phyloP scores from a whole-genome alignment of 2,888 invertebrate species.

The Barypeithes pellucidus region DNA sequence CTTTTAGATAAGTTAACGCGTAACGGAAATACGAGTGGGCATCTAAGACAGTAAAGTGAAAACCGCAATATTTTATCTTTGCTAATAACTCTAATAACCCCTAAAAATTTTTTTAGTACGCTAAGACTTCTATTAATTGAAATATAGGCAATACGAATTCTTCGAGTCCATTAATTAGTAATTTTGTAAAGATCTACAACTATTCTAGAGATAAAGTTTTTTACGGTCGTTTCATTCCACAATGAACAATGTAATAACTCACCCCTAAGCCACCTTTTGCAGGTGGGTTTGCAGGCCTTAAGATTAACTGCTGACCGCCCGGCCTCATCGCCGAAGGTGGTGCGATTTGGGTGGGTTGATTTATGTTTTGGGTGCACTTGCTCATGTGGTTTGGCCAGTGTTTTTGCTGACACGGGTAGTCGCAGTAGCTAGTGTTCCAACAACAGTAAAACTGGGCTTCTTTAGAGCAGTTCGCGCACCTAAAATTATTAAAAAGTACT shows the following conservation, averaged over 20 bases:
- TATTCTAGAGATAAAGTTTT: background rate
- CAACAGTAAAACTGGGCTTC: conserved; percentile 96
- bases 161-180: no score
- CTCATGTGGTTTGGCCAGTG: conserved; percentile 88
- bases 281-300: conserved; percentile 59
- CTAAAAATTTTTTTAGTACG: no score
- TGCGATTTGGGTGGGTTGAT: conserved; percentile 46
- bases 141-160: no score
- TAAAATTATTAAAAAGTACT: no score
- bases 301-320: conserved; percentile 58
- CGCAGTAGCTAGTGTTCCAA: conserved; percentile 97
- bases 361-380: conserved; percentile 73
- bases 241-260: conserved; percentile 56
- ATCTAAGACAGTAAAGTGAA: no score
- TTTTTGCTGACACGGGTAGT: conserved; percentile 88
- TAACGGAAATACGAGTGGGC: no score
- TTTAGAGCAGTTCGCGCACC: conserved; percentile 88
- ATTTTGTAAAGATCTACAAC: background rate
- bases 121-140: no score
- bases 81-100: no score
- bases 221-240: conserved; percentile 36
- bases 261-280: conserved; percentile 60
- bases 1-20: no score
- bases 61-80: no score
- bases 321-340: conserved; percentile 48